Percentiles rank a stretch among this genome's conserved stretches.
Evolutionary conservation across 1,140 invertebrate species (phyloP).

Genomic region (Mactra quadrangularis): DNA sequence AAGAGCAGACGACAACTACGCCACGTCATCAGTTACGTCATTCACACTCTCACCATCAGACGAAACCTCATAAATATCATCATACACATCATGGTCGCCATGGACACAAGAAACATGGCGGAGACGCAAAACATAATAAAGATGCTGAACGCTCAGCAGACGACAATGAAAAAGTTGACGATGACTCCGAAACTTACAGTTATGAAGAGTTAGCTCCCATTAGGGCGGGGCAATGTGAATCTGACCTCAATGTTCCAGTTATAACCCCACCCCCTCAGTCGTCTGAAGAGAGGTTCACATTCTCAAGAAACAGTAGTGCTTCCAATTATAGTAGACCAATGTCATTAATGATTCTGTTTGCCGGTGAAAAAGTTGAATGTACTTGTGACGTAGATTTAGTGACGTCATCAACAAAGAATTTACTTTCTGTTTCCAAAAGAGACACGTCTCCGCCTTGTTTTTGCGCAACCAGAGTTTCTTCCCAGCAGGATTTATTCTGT

Average conservation of each 20-base stretch:
- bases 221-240: constrained; percentile 23
- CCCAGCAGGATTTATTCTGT: constrained; percentile 14
- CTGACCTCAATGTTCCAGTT: constrained; percentile 34
- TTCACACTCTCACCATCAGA: not conserved
- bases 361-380: constrained; percentile 33
- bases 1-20: not conserved
- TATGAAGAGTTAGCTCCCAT: constrained; percentile 6
- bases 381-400: constrained; percentile 1
- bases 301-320: not conserved
- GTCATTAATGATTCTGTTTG: constrained; percentile 36
- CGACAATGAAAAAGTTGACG: not conserved
- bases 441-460: not conserved
- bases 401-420: not conserved
- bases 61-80: not conserved
- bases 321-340: constrained; percentile 20
- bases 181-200: not conserved
- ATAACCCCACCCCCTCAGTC: constrained; percentile 26
- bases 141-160: too few species aligned
- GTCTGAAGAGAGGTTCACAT: constrained; percentile 3
- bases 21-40: not conserved
- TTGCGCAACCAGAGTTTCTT: constrained; percentile 1
- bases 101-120: not conserved
- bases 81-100: constrained; percentile 12
- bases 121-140: not conserved
- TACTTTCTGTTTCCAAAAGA: not conserved